phyloP scores from a whole-genome alignment of 2,888 invertebrate genomes.

The Idaea dimidiata region DNA sequence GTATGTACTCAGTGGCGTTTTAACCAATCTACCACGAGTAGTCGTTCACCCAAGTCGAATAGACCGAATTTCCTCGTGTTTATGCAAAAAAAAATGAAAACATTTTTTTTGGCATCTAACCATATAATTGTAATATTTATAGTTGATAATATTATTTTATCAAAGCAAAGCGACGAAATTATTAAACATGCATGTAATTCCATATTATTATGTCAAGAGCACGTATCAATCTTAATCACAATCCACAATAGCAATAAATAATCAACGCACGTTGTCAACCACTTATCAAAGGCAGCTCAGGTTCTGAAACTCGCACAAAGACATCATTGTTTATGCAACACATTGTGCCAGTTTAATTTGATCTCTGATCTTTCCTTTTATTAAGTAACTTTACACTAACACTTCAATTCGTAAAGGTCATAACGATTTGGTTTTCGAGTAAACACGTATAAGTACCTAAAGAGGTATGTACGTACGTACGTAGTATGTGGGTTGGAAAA shows the following conservation, averaged over 20 bases:
- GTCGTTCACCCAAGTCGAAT: no score
- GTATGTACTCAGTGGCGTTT: no score
- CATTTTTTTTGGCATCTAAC: no score
- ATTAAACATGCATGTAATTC: background rate
- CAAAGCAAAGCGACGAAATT: background rate
- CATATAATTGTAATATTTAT: no score
- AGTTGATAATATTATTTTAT: background rate
- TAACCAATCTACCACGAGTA: no score
- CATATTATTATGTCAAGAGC: background rate
- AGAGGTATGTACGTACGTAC: no score
- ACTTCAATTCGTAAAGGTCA: conserved; percentile 32
- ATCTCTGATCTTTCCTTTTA: conserved; percentile 19
- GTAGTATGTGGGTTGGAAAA: no score
- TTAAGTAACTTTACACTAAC: conserved; percentile 17
- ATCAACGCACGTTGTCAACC: background rate
- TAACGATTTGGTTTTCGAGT: conserved; percentile 25
- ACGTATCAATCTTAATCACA: background rate
- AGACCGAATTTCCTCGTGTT: no score
- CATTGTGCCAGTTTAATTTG: conserved; percentile 23
- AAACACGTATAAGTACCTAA: background rate
- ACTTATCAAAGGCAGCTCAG: background rate
- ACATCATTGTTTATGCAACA: background rate
- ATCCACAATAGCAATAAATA: background rate
- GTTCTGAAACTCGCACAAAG: background rate
- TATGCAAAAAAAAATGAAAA: no score